Evolutionary conservation across 2,888 invertebrate genomes (phyloP), one percentile per base, ranked within the genome.

Genomic region (Tribolium freemani): DNA sequence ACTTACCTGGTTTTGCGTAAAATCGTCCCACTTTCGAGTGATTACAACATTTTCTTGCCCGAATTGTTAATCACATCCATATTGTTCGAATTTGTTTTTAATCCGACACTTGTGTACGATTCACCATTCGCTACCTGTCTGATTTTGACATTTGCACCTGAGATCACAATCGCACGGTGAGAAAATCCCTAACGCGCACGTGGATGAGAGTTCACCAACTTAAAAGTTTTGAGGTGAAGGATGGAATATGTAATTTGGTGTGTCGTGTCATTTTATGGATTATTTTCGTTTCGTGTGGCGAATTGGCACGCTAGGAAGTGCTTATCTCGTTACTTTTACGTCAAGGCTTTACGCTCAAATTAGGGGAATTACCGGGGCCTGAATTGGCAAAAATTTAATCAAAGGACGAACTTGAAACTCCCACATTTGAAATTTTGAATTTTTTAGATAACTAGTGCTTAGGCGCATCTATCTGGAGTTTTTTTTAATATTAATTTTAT

Each of bases 51-150:
- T 60, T 48, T 48, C 60, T 26, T 26, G 11, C 5, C 3, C 21
- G 11, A 60, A 21, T 26, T n/a, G n/a, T 9, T 6, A 46, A 46
- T 44, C 48, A 46, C 46, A 6, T 60, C 60, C 60, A 60, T 60
- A 60, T 60, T 60, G 60, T 26, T 26, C 26, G n/a, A 21, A 46
- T 60, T 60, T 60, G 48, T 60, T 60, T 60, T 60, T 21, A 26
- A 20, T 60, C 46, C 11, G 3, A 4, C 26, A 46, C 48, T 48
- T 13, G 16, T 60, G 3, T 46, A 48, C 60, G 21, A 10, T 20
- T 46, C 54, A 54, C 51, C 21, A 20, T 11, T 58, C 31, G 13
- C 46, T 60, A 60, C 60, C 48, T 60, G 60, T 48, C 21, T 10
- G 21, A 16, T n/a, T 54, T 54, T 54, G 54, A 54, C 54, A 54